These are phyloP conservation scores for Cyclophora punctaria DNA, from an alignment of 2,888 invertebrate species.

Conservation along the genomic window DNA sequence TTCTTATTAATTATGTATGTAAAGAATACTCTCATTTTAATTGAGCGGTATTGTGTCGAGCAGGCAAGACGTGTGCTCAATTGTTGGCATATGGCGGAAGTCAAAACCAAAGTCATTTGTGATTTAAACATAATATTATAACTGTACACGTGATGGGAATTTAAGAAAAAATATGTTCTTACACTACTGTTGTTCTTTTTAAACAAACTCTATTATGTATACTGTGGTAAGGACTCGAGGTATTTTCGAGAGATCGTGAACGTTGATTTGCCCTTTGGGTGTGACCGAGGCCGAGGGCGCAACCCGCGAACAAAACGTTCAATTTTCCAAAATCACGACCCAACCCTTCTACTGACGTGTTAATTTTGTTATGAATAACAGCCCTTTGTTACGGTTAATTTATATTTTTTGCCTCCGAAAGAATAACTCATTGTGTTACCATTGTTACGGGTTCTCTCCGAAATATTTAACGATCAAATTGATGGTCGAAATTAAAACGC, in stretches of 20 bases:
- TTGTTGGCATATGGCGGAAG: too few relatives aligned
- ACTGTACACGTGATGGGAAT: neutral
- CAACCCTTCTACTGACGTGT: slow-evolving; percentile 55
- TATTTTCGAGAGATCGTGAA: too few relatives aligned
- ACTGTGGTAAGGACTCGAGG: too few relatives aligned
- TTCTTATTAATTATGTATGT: neutral
- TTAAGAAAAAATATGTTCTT: too few relatives aligned
- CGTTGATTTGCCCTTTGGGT: neutral
- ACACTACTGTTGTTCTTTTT: too few relatives aligned
- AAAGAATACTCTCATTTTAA: neutral
- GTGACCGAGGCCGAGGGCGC: slow-evolving; percentile 22
- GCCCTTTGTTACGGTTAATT: slow-evolving; percentile 17
- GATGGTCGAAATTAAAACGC: too few relatives aligned
- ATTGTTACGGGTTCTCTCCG: neutral
- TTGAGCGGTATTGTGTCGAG: slow-evolving; percentile 8
- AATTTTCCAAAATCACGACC: slow-evolving; percentile 41
- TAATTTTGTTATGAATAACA: slow-evolving; percentile 55
- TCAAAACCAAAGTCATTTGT: too few relatives aligned
- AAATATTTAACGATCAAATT: too few relatives aligned
- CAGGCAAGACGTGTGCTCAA: too few relatives aligned
- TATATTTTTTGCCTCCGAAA: slow-evolving; percentile 5
- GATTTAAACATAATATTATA: too few relatives aligned
- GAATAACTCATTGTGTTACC: neutral
- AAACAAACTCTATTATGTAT: too few relatives aligned
- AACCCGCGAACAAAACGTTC: slow-evolving; percentile 51